Evolutionary conservation across 2,113 vertebrate species (phyloP).

Genomic region (Semicossyphus pulcher): DNA sequence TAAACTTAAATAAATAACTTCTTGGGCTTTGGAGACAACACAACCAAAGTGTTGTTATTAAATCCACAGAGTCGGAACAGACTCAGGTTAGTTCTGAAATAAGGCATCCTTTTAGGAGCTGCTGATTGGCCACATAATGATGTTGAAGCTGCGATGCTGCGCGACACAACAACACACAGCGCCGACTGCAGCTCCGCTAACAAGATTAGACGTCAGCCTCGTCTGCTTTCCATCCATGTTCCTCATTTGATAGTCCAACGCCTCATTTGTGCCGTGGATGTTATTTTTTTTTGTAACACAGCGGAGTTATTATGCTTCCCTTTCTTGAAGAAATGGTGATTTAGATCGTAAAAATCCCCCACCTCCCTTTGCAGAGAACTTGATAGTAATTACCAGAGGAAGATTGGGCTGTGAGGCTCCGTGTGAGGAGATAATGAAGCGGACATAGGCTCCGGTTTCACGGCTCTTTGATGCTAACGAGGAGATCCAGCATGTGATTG

Average conservation of each 20-base stretch:
- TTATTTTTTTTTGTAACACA: background rate
- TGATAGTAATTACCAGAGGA: slow-evolving; percentile 50
- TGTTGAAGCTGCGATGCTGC: slow-evolving; percentile 15
- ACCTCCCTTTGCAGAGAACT: slow-evolving; percentile 30
- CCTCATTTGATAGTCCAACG: slow-evolving; percentile 43
- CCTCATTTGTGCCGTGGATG: slow-evolving; percentile 45
- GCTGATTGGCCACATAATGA: slow-evolving; percentile 16
- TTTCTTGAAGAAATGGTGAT: slow-evolving; percentile 31
- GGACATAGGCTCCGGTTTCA: slow-evolving; percentile 31
- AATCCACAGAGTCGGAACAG: background rate
- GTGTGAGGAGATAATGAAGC: slow-evolving; percentile 59
- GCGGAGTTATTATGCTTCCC: slow-evolving; percentile 22
- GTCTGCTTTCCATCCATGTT: slow-evolving; percentile 38
- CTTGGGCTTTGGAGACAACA: too few relatives aligned
- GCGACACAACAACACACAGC: background rate
- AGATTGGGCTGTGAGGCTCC: slow-evolving; percentile 39
- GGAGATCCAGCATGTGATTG: slow-evolving; percentile 40
- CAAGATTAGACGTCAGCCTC: slow-evolving; percentile 18
- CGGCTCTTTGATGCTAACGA: slow-evolving; percentile 58
- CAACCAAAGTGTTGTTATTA: too few relatives aligned
- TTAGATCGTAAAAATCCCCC: slow-evolving; percentile 17
- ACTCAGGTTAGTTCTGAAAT: background rate
- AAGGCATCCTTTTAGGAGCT: background rate
- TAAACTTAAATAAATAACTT: too few relatives aligned
- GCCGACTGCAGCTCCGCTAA: slow-evolving; percentile 20